These are phyloP conservation scores for Lophius piscatorius DNA, from an alignment of 2,113 vertebrate genomes.

Conservation along the genomic window DNA sequence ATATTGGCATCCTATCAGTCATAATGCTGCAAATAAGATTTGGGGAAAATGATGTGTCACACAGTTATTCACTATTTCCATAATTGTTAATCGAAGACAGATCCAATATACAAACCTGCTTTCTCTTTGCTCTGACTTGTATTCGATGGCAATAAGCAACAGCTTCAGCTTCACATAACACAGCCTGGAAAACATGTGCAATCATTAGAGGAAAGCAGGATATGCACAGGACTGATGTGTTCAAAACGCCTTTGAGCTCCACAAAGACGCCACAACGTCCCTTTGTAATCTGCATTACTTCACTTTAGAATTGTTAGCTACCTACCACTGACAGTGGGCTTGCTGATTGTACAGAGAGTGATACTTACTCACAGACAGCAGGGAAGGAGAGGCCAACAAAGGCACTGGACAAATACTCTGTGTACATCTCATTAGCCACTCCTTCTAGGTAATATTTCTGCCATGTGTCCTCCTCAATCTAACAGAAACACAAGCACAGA, in stretches of 20 bases:
- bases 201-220: constrained; percentile 25
- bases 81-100: constrained; percentile 23
- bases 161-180: constrained; percentile 99
- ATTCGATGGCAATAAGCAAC: constrained; percentile 98
- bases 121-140: constrained; percentile 96
- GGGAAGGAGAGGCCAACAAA: constrained; percentile 99
- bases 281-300: neutral
- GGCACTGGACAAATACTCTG: constrained; percentile 99
- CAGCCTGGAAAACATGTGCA: constrained; percentile 82
- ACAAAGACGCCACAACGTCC: neutral
- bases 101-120: constrained; percentile 89
- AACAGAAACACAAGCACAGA: constrained; percentile 39
- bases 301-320: constrained; percentile 7
- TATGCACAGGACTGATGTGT: constrained; percentile 1
- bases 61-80: constrained; percentile 29
- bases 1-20: neutral
- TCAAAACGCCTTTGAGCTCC: constrained; percentile 14
- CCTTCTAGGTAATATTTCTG: constrained; percentile 99
- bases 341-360: constrained; percentile 19
- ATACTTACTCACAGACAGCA: constrained; percentile 98
- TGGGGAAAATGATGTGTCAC: neutral
- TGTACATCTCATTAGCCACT: constrained; percentile 99
- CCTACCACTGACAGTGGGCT: constrained; percentile 40
- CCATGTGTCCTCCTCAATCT: constrained; percentile 99
- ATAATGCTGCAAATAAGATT: constrained; percentile 36